Conservation (phyloP, 2,888 invertebrate species). For the Anoplius nigerrimus region DNA sequence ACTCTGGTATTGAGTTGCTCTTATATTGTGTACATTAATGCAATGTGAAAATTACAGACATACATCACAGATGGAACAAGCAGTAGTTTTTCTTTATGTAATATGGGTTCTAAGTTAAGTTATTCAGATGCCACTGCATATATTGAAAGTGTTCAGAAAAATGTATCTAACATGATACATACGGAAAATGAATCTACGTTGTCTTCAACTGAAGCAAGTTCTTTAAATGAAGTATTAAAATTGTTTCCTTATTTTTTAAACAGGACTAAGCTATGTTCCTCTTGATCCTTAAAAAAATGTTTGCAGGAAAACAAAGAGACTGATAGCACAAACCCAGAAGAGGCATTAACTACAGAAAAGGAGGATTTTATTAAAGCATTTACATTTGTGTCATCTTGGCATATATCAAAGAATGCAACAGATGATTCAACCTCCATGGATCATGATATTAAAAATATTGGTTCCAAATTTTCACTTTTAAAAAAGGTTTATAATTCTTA, state of each 20-base stretch:
- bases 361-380: conserved; percentile 56
- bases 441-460: conserved; percentile 44
- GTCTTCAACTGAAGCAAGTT: neutral
- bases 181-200: neutral
- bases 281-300: neutral
- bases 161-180: neutral
- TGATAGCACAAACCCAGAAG: conserved; percentile 12
- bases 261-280: conserved; percentile 3
- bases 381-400: conserved; percentile 38
- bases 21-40: neutral
- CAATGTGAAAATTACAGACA: conserved; percentile 14
- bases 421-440: conserved; percentile 40
- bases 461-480: conserved; percentile 46
- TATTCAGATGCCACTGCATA: conserved; percentile 39
- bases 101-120: conserved; percentile 34
- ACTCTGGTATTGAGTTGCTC: neutral
- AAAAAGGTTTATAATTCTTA: conserved; percentile 50
- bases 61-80: conserved; percentile 15
- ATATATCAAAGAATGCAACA: conserved; percentile 4
- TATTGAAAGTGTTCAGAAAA: conserved; percentile 37
- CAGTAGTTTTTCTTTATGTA: conserved; percentile 1
- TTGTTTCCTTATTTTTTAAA: neutral
- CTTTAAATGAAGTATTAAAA: neutral
- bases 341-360: conserved; percentile 22
- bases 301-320: conserved; percentile 8